These are phyloP conservation scores for Ridgeia piscesae DNA, from an alignment of 1,140 invertebrate genomes.

Conservation along the genomic window DNA sequence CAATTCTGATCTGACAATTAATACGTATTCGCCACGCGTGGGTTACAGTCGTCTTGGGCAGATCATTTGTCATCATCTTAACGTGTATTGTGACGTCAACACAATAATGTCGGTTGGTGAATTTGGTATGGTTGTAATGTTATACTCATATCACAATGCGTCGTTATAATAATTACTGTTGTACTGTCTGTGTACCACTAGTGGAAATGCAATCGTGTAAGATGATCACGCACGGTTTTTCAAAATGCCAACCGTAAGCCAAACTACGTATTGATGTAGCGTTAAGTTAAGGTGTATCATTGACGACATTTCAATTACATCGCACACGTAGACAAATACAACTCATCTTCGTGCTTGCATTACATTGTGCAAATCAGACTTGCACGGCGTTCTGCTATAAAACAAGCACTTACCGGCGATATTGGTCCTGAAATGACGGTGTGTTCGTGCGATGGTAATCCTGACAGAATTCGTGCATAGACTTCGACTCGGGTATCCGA, in stretches of 20 bases:
- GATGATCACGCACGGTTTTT: too few species aligned
- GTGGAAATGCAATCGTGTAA: too few species aligned
- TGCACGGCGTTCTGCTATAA: neutral
- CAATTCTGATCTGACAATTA: too few species aligned
- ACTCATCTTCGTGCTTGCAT: neutral
- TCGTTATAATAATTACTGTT: too few species aligned
- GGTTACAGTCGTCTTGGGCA: too few species aligned
- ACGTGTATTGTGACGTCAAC: too few species aligned
- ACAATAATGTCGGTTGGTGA: too few species aligned
- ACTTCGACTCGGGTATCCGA: neutral
- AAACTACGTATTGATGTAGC: neutral
- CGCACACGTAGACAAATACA: neutral
- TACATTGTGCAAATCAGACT: neutral
- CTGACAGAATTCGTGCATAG: neutral
- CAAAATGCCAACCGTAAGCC: neutral
- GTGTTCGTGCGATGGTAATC: neutral
- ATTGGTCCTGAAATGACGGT: neutral
- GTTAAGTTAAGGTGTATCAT: neutral
- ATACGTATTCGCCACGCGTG: too few species aligned
- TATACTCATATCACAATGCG: neutral
- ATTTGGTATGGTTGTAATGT: too few species aligned
- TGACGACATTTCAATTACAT: neutral
- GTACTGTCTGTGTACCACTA: too few species aligned
- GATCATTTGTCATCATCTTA: too few species aligned
- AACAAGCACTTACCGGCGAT: neutral